These are phyloP conservation scores for Pseudomyrmex concolor DNA, from an alignment of 1,140 invertebrate species.

Conservation along the genomic window DNA sequence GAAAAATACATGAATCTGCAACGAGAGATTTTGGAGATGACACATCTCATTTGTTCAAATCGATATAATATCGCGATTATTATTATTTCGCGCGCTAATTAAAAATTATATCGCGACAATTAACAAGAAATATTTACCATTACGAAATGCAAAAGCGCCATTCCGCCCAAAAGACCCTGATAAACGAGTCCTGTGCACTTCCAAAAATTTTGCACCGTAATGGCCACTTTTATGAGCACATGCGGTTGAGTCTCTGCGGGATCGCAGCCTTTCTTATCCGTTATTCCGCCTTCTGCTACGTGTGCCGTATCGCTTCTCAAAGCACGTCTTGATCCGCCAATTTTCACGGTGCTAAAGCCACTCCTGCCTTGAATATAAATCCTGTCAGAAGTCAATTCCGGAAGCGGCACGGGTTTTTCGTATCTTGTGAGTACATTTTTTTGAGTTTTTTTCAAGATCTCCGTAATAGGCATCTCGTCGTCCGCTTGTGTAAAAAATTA, in stretches of 20 bases:
- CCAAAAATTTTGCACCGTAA: conserved; percentile 78
- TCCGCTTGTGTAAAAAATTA: conserved; percentile 44
- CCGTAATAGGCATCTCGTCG: conserved; percentile 80
- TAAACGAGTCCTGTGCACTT: conserved; percentile 77
- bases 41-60: background rate
- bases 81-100: background rate
- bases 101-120: background rate
- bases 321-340: conserved; percentile 62
- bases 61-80: too few species aligned
- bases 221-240: conserved; percentile 78
- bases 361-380: conserved; percentile 82
- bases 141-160: conserved; percentile 81
- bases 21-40: conserved; percentile 17
- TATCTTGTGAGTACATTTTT: conserved; percentile 77
- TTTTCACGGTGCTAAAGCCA: conserved; percentile 82
- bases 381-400: conserved; percentile 80
- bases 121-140: conserved; percentile 71
- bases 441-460: conserved; percentile 79
- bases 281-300: conserved; percentile 3
- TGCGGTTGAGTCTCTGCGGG: conserved; percentile 59
- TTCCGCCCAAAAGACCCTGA: conserved; percentile 82
- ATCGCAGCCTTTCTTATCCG: background rate
- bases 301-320: conserved; percentile 38
- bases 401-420: conserved; percentile 77
- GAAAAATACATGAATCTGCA: conserved; percentile 78